Evolutionary conservation across 2,888 invertebrate species (phyloP), one percentile per base, ranked within the genome.

Genomic region (Crioceris asparagi): DNA sequence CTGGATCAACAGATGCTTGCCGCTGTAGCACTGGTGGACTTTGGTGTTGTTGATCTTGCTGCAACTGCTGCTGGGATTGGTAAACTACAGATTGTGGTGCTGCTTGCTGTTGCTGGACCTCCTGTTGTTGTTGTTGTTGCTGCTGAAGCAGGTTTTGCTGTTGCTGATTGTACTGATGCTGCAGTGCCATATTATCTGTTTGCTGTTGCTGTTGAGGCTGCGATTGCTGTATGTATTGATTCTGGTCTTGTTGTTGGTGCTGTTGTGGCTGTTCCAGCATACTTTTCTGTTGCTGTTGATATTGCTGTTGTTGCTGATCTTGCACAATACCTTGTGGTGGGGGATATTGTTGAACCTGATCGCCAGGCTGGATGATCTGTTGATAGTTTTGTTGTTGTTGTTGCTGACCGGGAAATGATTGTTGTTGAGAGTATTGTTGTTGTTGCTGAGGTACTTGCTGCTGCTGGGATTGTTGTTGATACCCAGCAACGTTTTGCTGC

Each of bases 1-100:
- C 47, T 4, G 56, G 56, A 21, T 56, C 55, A 15, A 55, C 46
- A 3, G 56, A 54, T 15, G 54, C 48, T 40, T 51, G 51, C 36
- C 54, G 50, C 35, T 55, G 55, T 36, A 54, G 43, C 7, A 50
- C 51, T 5, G 49, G 50, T 16, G 45, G 45, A 37, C 41, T 48
- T 46, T 48, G 50, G 26, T 41, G 46, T 12, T 44, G 69, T 31
- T 72, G 55, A 1, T 70, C 68, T 5, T 72, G 73, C 41, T 71
- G 68, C 35, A 70, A 60, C 32, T 66, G 65, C 46, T 43, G 45
- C 29, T 39, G 44, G 14, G 46, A 39, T 37, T 49, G 48, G 29
- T 45, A 45, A 30, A 41, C 44, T 19, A 33, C 29, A 16, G 35
- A 47, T 43, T 25, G 25, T 25, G 12, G 40, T n/a, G 33, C 15